These are phyloP conservation scores for Harpagoxenus sublaevis DNA, from an alignment of 2,888 invertebrate genomes.

Conservation along the genomic window DNA sequence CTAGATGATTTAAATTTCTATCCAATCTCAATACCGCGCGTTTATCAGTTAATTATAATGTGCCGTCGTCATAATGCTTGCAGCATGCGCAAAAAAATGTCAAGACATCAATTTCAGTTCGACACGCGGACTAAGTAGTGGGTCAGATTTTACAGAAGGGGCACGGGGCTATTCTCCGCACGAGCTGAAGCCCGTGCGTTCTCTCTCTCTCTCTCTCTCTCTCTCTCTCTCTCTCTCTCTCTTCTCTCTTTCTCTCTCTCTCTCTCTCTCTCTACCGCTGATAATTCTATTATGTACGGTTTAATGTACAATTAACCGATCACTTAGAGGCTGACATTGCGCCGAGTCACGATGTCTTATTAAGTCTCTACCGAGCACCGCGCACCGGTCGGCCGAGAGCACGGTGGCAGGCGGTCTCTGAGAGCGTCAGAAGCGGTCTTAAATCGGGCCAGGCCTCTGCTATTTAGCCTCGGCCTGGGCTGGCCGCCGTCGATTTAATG, in stretches of 20 bases:
- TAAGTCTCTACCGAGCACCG: conserved; percentile 79
- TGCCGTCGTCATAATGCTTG: too few relatives aligned
- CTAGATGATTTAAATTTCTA: background rate
- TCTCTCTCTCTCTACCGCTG: conserved; percentile 60
- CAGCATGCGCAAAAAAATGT: background rate
- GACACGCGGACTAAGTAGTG: background rate
- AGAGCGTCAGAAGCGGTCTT: conserved; percentile 64
- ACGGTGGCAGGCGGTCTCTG: conserved; percentile 58
- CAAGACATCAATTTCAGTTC: conserved; percentile 24
- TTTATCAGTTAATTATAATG: background rate
- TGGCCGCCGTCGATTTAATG: conserved; percentile 53
- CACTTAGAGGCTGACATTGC: conserved; percentile 85
- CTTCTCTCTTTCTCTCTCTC: background rate
- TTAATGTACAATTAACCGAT: conserved; percentile 86
- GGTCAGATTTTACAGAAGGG: conserved; percentile 17
- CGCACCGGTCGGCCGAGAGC: conserved; percentile 66
- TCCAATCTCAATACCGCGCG: background rate
- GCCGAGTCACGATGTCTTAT: conserved; percentile 86
- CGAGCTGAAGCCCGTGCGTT: background rate
- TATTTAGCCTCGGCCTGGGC: conserved; percentile 52
- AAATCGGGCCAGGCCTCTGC: conserved; percentile 60
- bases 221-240: conserved; percentile 17
- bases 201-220: conserved; percentile 21
- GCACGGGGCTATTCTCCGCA: conserved; percentile 9
- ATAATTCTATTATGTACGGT: conserved; percentile 86